A percentile compares a stretch with the other conserved stretches of the same genome.
These are phyloP conservation scores for Drosophila lutescens DNA, from an alignment of 2,888 invertebrate species.

Conservation along the genomic window DNA sequence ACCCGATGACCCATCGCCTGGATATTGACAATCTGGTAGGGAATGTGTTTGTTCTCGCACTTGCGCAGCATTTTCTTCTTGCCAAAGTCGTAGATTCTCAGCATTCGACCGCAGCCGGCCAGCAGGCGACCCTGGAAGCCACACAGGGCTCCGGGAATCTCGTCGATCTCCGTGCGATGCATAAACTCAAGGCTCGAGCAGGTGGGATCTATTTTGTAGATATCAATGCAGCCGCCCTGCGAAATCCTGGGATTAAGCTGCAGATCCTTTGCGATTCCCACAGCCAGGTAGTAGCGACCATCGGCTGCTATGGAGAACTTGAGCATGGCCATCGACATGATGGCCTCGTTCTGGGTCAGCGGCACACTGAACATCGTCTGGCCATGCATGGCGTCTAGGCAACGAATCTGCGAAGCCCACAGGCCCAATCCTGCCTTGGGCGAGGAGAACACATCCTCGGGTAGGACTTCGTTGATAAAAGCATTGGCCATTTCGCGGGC, in stretches of 20 bases:
- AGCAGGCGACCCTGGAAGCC: slow-evolving; percentile 95
- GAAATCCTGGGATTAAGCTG: slow-evolving; percentile 94
- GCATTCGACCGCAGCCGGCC: slow-evolving; percentile 95
- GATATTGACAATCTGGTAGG: slow-evolving; percentile 96
- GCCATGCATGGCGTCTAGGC: slow-evolving; percentile 93
- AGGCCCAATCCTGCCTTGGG: slow-evolving; percentile 97
- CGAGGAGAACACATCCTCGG: slow-evolving; percentile 97
- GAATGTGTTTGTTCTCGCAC: slow-evolving; percentile 98
- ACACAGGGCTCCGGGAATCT: slow-evolving; percentile 94
- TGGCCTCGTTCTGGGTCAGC: slow-evolving; percentile 98
- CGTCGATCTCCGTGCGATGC: slow-evolving; percentile 97
- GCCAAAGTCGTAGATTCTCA: slow-evolving; percentile 97
- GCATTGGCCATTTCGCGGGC: slow-evolving; percentile 99
- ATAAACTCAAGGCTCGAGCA: slow-evolving; percentile 95
- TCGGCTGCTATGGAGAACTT: slow-evolving; percentile 89
- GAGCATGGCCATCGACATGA: slow-evolving; percentile 93
- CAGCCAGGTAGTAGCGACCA: slow-evolving; percentile 87
- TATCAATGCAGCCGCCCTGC: slow-evolving; percentile 93
- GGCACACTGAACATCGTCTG: slow-evolving; percentile 91
- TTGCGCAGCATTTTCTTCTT: slow-evolving; percentile 97
- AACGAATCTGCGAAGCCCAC: slow-evolving; percentile 96
- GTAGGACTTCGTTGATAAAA: slow-evolving; percentile 96
- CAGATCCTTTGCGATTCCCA: slow-evolving; percentile 96
- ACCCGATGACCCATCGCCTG: slow-evolving; percentile 97
- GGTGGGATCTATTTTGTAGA: slow-evolving; percentile 89